Percentiles rank a stretch among this genome's conserved stretches.
These are phyloP conservation scores for Morphnarchus princeps DNA, from an alignment of 2,113 vertebrate species.

Conservation along the genomic window DNA sequence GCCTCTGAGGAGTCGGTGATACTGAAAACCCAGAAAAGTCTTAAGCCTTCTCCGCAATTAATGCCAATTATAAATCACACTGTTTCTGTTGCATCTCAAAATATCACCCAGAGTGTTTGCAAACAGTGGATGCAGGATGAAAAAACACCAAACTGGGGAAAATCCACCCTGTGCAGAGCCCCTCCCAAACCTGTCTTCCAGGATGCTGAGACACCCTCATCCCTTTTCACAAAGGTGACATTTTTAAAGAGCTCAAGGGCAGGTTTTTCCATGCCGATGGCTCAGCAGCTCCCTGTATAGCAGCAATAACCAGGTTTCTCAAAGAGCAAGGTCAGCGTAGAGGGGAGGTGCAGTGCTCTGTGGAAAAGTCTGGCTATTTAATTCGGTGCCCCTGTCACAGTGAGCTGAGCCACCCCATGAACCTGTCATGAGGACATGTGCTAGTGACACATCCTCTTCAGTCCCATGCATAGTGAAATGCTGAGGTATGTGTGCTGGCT, in stretches of 20 bases:
- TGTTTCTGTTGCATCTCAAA: neutral
- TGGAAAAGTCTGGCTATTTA: neutral
- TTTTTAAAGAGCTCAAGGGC: neutral
- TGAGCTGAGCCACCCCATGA: neutral
- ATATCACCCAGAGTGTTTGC: neutral
- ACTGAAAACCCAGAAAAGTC: neutral
- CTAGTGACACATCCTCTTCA: neutral
- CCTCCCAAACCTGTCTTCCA: neutral
- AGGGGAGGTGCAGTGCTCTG: neutral
- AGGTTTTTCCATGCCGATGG: neutral
- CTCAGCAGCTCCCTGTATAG: neutral
- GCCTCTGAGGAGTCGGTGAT: neutral
- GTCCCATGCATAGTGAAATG: accelerated
- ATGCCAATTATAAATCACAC: neutral
- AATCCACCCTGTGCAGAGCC: neutral
- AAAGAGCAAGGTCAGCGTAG: neutral
- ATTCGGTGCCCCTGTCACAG: neutral
- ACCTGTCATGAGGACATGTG: neutral
- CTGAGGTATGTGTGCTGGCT: neutral
- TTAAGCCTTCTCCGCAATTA: neutral
- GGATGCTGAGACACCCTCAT: accelerated
- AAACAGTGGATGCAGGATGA: neutral
- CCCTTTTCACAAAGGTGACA: neutral
- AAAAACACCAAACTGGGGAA: neutral
- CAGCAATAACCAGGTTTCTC: neutral